Base-by-base conservation (phyloP, 2,797 vertebrate genomes). In the Alca torda region DNA sequence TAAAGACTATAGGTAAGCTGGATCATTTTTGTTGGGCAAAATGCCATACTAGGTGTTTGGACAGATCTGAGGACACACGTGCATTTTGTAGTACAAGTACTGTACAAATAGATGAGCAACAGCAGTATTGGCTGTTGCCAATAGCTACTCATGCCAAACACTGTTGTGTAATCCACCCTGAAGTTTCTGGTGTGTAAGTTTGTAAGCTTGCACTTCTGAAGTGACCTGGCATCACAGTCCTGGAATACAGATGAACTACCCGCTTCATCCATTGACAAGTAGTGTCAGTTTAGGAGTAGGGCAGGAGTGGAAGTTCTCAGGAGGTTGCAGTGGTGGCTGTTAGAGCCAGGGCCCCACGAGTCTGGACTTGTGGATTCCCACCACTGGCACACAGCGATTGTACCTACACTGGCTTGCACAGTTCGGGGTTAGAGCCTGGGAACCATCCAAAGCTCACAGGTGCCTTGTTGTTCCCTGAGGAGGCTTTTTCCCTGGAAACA, bases 121-220 rank as follows among this genome's bases (percentile, higher is more conserved):
- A 54, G 65, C 67, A 60, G 23, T 37, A 8, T 11, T 70, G 61
- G 45, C 41, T 56, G 13, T 65, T 48, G 9, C 46, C 39, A 45
- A 0, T 61, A 74, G 17, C 50, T 72, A 3, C 68, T 83, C 41
- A 10, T 18, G 56, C 35, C 12, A 4, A 57, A 31, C 1, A 0
- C 6, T 35, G 11, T 20, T 93, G 33, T 74, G 8, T 46, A 57
- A 72, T n/a, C 41, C 31, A 72, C n/a, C 43, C 28, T 56, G 25
- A 43, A n/a, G 13, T 30, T 91, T 81, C 77, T 51, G 53, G 37
- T 0, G 0, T 48, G 56, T 24, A 45, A 43, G 48, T 73, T 35
- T 43, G 17, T 72, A 41, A 90, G 14, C 23, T 82, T 2, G 0
- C 5, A 0, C 23, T 76, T 92, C 57, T 61, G 64, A 83, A 59